Evolutionary conservation across 2,113 vertebrate species (phyloP), one percentile per base, ranked within the genome.

Genomic region (Gavia stellata): DNA sequence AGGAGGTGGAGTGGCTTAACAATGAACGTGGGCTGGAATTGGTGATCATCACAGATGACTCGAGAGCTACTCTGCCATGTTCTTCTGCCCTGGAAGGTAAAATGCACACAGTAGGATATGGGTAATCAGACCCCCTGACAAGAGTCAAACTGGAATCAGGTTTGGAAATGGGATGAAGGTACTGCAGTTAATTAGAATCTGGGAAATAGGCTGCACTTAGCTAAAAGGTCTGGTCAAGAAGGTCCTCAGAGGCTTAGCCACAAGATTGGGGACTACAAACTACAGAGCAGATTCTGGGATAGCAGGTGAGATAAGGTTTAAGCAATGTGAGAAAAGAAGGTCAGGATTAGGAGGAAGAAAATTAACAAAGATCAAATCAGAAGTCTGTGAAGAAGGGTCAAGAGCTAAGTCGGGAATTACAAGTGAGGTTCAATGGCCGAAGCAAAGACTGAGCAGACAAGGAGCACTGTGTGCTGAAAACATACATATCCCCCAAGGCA

Each of bases 281-380:
- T 80, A 28, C 63, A 58, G 42, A 81, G 36, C 11, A 72, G 18
- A 56, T 86, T 75, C 58, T 80, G 44, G 49, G n/a, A 56, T 36
- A 85, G 44, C 66, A 85, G 49, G 52, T 81, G 61, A 93, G 81
- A 73, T 73, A 93, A 90, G 7, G 14, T 92, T 86, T 77, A 81
- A 92, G 24, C 45, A 86, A 55, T 50, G 45, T 92, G 80, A 88
- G 14, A 92, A 67, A 94, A 86, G 53, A 36, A 86, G 67, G 58
- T 90, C 59, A 92, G 86, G 75, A 92, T 94, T 92, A 94, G 75
- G 29, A 94, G 63, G 42, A 93, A 86, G 63, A 92, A 90, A 83
- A 88, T 53, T 45, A 58, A 17, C 33, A 78, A 90, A 95, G 72
- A 75, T 92, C 67, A 94, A 66, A 88, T 66, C 75, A 84, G 59